These are phyloP conservation scores for Aplysina aerophoba DNA, from an alignment of 37 sponge, comb jelly and placozoan genomes.

Conservation along the genomic window DNA sequence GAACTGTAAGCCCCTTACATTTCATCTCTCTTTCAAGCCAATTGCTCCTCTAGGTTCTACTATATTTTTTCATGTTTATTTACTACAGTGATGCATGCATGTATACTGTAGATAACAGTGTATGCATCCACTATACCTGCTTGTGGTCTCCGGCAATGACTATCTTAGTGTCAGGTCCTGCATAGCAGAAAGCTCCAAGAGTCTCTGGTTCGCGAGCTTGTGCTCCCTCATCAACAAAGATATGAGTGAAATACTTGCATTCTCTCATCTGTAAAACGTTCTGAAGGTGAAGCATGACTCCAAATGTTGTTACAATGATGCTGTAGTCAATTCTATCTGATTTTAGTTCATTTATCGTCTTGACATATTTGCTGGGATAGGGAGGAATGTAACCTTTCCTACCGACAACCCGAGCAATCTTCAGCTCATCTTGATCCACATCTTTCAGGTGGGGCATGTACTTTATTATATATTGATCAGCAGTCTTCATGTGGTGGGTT, in stretches of 20 bases:
- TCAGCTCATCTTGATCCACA: background rate
- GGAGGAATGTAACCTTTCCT: no score
- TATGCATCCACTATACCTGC: constrained; percentile 47
- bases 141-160: constrained; percentile 74
- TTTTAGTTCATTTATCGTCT: background rate
- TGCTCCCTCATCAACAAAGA: constrained; percentile 80
- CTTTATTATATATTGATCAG: constrained; percentile 41
- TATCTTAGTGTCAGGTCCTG: constrained; percentile 56
- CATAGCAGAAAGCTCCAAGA: constrained; percentile 62
- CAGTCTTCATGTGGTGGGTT: constrained; percentile 75
- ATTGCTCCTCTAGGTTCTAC: no score
- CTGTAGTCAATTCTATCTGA: background rate
- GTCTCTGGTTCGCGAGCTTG: constrained; percentile 73
- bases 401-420: no score
- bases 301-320: constrained; percentile 59
- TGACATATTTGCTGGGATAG: no score
- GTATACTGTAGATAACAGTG: background rate
- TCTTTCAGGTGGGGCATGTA: constrained; percentile 44
- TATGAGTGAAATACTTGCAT: constrained; percentile 69
- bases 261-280: background rate
- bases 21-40: no score
- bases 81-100: no score
- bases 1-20: no score
- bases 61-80: no score
- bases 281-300: constrained; percentile 25